Conservation (phyloP, 2,113 vertebrate genomes). For the Megalops atlanticus region DNA sequence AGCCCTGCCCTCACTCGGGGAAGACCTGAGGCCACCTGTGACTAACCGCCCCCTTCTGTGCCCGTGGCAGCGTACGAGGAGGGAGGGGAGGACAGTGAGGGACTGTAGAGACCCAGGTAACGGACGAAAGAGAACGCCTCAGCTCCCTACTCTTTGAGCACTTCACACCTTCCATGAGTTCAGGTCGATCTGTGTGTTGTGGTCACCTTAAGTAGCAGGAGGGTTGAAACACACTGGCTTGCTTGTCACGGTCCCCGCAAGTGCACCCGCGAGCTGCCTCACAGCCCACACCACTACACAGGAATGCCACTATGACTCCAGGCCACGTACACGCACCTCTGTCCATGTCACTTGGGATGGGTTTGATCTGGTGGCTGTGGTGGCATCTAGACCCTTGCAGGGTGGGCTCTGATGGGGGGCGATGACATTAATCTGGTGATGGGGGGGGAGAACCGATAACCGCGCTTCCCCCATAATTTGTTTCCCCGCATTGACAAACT, state of each 20-base stretch:
- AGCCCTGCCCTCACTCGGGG: background rate
- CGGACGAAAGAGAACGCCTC: slow-evolving; percentile 40
- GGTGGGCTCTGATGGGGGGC: slow-evolving; percentile 47
- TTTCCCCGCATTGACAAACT: slow-evolving; percentile 62
- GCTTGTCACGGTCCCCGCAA: background rate
- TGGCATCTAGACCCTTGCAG: too few species aligned
- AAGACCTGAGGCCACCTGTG: background rate
- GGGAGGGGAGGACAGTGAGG: slow-evolving; percentile 66
- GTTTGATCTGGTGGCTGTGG: too few species aligned
- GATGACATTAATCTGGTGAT: slow-evolving; percentile 56
- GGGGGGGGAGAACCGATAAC: slow-evolving; percentile 59
- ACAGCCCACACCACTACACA: too few species aligned
- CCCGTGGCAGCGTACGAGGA: slow-evolving; percentile 70
- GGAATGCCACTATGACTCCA: too few species aligned
- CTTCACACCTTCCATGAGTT: slow-evolving; percentile 30
- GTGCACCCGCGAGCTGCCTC: too few species aligned
- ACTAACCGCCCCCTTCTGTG: slow-evolving; percentile 68
- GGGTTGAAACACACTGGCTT: background rate
- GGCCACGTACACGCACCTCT: too few species aligned
- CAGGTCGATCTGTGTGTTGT: slow-evolving; percentile 1
- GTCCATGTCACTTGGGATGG: too few species aligned
- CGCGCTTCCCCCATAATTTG: slow-evolving; percentile 57
- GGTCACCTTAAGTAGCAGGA: background rate
- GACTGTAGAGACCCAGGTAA: slow-evolving; percentile 71
- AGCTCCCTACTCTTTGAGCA: slow-evolving; percentile 34